phyloP scores from a whole-genome alignment of 2,113 vertebrate species.

The Melanerpes aurifrons region DNA sequence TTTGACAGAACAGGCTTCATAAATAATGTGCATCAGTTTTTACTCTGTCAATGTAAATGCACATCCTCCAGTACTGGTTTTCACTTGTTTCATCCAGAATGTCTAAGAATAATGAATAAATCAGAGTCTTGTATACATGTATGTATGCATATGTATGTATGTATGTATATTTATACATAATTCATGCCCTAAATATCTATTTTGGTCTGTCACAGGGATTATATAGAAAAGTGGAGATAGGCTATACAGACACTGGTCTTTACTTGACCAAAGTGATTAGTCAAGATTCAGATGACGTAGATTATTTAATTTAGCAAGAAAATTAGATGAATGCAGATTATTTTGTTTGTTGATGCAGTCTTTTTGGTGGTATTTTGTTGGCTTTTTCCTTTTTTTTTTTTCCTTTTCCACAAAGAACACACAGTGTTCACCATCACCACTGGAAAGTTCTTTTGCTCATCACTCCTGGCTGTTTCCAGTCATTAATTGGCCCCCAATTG shows the following conservation, averaged over 20 bases:
- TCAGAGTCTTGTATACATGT: constrained; percentile 22
- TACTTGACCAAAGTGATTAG: background rate
- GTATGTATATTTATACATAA: constrained; percentile 13
- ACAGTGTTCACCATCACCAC: background rate
- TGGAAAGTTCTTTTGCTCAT: constrained; percentile 41
- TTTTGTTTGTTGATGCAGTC: background rate
- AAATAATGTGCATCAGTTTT: constrained; percentile 65
- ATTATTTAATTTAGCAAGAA: constrained; percentile 3
- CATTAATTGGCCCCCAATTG: constrained; percentile 59
- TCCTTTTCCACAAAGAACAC: background rate
- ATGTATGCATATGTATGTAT: constrained; percentile 47
- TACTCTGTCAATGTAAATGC: constrained; percentile 52
- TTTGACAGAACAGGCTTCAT: constrained; percentile 58
- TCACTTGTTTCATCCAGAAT: constrained; percentile 48
- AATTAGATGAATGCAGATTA: background rate
- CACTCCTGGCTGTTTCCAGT: constrained; percentile 15
- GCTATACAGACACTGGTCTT: background rate
- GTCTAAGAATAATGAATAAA: constrained; percentile 45
- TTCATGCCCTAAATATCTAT: constrained; percentile 12
- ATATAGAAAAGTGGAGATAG: background rate
- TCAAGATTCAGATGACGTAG: background rate
- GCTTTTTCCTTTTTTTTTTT: background rate
- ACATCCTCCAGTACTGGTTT: constrained; percentile 32
- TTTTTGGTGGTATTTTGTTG: background rate
- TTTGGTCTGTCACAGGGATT: background rate